Evolutionary conservation across 2,113 vertebrate species (phyloP), one percentile per base, ranked within the genome.

Genomic region (Cyanoderma ruficeps): DNA sequence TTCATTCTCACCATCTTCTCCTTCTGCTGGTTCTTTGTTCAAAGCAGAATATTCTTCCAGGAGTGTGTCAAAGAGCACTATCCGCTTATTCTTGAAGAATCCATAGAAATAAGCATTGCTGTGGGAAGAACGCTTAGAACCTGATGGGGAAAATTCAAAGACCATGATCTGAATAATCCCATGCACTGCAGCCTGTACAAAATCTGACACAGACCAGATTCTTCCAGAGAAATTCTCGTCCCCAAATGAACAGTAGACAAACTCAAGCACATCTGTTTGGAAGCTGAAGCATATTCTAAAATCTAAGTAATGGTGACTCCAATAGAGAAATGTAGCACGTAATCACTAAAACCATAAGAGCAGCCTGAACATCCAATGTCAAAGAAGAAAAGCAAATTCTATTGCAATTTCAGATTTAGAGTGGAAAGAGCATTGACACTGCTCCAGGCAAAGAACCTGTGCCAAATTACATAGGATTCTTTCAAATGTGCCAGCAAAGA

Each of bases 41-140:
- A 99, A 96, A 28, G 99, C 98, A 11, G 99, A 99, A 96, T 99
- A 99, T 90, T 99, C 99, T 92, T 99, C 99, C 93, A 99, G 96
- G 82, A 99, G 98, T 2, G 99, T 99, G 96, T 99, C 99, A 30
- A 99, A 99, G 83, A 99, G 98, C 33, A 99, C 99, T 82, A 99
- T 99, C 56, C 99, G 97, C 95, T 99, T 99, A 94, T 99, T 99
- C 98, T 99, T 99, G 97, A 99, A 99, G 98, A 99, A 99, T 39
- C 99, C 99, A 76, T 99, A 99, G 96, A 99, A 99, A 97, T 99
- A 99, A 21, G 99, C 99, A 92, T 99, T 99, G 98, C 99, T 99
- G 83, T 99, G 99, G 39, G 99, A 99, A 9, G 99, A 99, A 87
- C 99, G 98, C 96, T 99, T 99, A 71, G 99, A 99, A 81, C 99